A percentile compares a stretch with the other conserved stretches of the same genome.
Conservation (phyloP, 1,140 invertebrate genomes). For the Drosophila biarmipes region DNA sequence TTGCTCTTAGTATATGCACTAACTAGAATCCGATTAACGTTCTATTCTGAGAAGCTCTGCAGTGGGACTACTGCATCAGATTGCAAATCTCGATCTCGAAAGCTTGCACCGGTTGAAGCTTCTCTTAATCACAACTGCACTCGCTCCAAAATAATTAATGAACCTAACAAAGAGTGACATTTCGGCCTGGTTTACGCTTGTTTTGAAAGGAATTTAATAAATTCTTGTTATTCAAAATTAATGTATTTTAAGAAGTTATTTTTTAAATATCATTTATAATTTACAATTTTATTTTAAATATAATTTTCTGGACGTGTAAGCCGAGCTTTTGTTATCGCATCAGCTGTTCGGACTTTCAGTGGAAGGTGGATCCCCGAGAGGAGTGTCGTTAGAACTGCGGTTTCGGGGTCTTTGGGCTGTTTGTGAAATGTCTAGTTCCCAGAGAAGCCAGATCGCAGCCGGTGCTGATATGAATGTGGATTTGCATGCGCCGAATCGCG, state of each 20-base stretch:
- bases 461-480: slow-evolving; percentile 24
- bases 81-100: slow-evolving; percentile 32
- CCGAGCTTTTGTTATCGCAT: slow-evolving; percentile 22
- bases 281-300: neutral
- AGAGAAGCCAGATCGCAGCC: slow-evolving; percentile 13
- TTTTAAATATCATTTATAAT: neutral
- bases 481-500: slow-evolving; percentile 6
- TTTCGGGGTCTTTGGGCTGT: neutral
- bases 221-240: too few relatives aligned
- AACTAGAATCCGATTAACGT: slow-evolving; percentile 16
- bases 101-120: slow-evolving; percentile 37
- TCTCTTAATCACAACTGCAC: neutral
- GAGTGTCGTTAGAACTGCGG: neutral
- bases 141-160: neutral
- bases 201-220: neutral
- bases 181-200: too few relatives aligned
- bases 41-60: slow-evolving; percentile 21
- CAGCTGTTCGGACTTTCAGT: slow-evolving; percentile 20
- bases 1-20: slow-evolving; percentile 22
- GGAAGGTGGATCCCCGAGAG: neutral
- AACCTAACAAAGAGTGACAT: neutral
- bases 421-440: slow-evolving; percentile 14
- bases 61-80: slow-evolving; percentile 24
- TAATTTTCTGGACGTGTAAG: slow-evolving; percentile 4
- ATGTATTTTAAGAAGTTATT: neutral